Evolutionary conservation across 2,113 vertebrate species (phyloP), one percentile per base, ranked within the genome.

Genomic region (Limanda limanda): DNA sequence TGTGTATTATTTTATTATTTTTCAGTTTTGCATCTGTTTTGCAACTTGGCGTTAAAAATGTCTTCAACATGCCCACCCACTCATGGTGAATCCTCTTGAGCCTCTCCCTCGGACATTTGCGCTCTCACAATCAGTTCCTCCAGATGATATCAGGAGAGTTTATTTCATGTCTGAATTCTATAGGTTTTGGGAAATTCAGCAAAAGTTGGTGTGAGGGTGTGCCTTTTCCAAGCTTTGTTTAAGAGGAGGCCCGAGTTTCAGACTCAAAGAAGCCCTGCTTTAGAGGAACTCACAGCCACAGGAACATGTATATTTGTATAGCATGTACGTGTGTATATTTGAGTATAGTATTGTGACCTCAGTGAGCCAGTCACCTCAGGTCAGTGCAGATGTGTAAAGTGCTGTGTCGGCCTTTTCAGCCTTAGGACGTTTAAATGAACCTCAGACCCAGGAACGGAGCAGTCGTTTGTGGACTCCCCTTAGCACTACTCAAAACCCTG

Each of bases 311-410:
- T 67, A 40, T 3, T 25, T 51, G 24, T 25, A 31, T 18, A 18
- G 57, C 21, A n/a, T 70, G 23, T 21, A 14, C 59, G n/a, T 67
- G 27, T 71, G 47, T 69, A 21, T 45, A 11, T 54, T 54, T 54
- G 51, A 10, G 18, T 51, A 18, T 51, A 51, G 47, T 51, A 51
- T 21, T n/a, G 51, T 52, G 51, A 52, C 51, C 51, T 52, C 51
- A 52, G 51, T 74, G 20, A 79, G 59, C 60, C 68, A 70, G 86
- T 85, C 86, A 88, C 82, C 58, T 81, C 81, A 78, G 88, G 91
- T 80, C 84, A 85, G 68, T 51, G 18, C 75, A 62, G 55, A 61
- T 21, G 25, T 52, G 54, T 60, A 63, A 31, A 54, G 59, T 37
- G 72, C 69, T 58, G 73, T 4, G 25, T 48, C 86, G 37, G 59